Evolutionary conservation across 2,113 vertebrate genomes (phyloP), one percentile per base, ranked within the genome.

Genomic region (Thomomys bottae): DNA sequence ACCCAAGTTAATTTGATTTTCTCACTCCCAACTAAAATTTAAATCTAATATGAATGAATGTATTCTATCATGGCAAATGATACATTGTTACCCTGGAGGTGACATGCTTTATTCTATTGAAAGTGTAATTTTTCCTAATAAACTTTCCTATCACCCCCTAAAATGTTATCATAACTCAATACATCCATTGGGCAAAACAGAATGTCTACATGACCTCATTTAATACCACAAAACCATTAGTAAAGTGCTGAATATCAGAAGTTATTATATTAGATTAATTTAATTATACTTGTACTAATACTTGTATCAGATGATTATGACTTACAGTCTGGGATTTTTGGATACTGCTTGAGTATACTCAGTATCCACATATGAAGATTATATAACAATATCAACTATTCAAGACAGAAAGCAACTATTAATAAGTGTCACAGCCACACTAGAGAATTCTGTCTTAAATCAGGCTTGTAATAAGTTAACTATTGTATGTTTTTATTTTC

Each of bases 401-500:
- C 71, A 49, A 26, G 32, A 71, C 3, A 73, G 23, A 82, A 42
- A 26, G 36, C 8, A 90, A 63, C 11, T 2, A 0, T 38, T 38
- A 82, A 20, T 2, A 54, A 30, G 61, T 34, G 11, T 30, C 75
- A 64, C 72, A 34, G 6, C 5, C 6, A 87, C 6, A 73, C 2
- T 0, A 24, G 14, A 30, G 21, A 7, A 72, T 89, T 89, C 30
- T 28, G 38, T 5, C 54, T 76, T 14, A 26, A 32, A 63, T 87
- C 7, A 67, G 10, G 32, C 42, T 2, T 84, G 10, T 78, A 8
- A 12, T 88, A 92, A 87, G 32, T 84, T 73, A 83, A 93, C 61
- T 93, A 91, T 38, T 38, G 91, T 8, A 83, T 77, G 21, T 89
- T 87, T 61, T 4, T 61, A 61, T 61, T 54, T 66, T 76, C 61